phyloP scores from a whole-genome alignment of 2,113 vertebrate genomes.

The Regulus satrapa region DNA sequence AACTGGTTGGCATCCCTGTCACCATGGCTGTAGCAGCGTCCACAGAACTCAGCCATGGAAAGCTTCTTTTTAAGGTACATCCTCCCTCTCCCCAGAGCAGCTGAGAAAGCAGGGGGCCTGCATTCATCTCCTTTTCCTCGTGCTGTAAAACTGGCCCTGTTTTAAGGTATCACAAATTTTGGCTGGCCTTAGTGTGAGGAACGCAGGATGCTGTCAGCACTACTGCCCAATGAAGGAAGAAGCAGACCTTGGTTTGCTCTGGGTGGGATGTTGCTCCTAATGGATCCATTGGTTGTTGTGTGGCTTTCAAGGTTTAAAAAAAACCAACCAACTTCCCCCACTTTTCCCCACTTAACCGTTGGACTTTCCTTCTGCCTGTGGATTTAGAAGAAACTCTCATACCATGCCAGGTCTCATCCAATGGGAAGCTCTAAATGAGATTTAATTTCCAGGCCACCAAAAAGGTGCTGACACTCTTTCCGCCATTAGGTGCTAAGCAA shows the following conservation, averaged over 20 bases:
- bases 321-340: fast-evolving
- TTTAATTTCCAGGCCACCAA: background rate
- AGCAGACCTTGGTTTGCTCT: background rate
- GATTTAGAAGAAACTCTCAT: background rate
- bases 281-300: background rate
- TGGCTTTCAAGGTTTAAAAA: background rate
- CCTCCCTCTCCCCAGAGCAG: background rate
- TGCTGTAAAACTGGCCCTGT: background rate
- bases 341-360: background rate
- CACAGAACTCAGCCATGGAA: background rate
- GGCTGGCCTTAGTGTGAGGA: background rate
- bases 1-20: background rate
- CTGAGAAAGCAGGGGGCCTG: background rate
- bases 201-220: fast-evolving
- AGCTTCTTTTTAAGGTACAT: background rate
- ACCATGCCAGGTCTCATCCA: background rate
- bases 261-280: background rate
- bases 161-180: background rate
- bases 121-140: background rate
- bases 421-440: background rate
- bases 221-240: background rate
- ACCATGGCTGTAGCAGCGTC: fast-evolving
- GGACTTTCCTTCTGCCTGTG: background rate
- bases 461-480: background rate
- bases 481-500: background rate